Evolutionary conservation across 2,797 vertebrate genomes (phyloP).

Genomic region (Sparus aurata): DNA sequence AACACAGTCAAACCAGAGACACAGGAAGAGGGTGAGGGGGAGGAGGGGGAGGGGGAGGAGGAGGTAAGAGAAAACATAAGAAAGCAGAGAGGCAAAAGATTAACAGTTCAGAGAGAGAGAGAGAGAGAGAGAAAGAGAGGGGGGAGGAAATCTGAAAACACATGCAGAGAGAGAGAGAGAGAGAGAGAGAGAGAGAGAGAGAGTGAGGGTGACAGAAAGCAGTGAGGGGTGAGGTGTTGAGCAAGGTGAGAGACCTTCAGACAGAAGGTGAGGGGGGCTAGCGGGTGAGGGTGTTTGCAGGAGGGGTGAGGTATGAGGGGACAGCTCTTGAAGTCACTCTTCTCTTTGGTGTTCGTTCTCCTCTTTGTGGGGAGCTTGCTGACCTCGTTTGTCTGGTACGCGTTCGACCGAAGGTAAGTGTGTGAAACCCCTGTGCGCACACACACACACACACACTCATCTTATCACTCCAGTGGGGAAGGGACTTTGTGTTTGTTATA

Average conservation of each 20-base stretch:
- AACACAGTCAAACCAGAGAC: conserved; percentile 19
- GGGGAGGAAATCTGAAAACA: conserved; percentile 19
- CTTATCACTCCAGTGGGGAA: neutral
- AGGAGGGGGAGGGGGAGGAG: neutral
- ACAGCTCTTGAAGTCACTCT: conserved; percentile 47
- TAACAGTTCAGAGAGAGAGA: neutral
- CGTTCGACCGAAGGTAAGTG: conserved; percentile 71
- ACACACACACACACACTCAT: neutral
- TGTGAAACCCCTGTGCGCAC: neutral
- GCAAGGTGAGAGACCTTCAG: conserved; percentile 5
- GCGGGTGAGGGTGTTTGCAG: conserved; percentile 18
- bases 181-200: neutral
- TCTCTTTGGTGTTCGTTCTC: conserved; percentile 62
- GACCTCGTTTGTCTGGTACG: conserved; percentile 70
- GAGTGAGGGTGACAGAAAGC: neutral
- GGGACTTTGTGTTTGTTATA: too few relatives aligned
- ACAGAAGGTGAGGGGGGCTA: conserved; percentile 21
- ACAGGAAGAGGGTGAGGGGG: conserved; percentile 29
- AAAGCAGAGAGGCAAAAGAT: conserved; percentile 29
- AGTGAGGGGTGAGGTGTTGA: neutral
- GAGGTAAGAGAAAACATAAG: conserved; percentile 7
- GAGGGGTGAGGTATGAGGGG: conserved; percentile 67
- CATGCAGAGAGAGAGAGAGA: neutral
- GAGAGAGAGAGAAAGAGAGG: neutral
- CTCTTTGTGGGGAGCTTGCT: conserved; percentile 70